These are phyloP conservation scores for Enteromius trimaculatus DNA, from an alignment of 2,797 vertebrate species.

Conservation along the genomic window DNA sequence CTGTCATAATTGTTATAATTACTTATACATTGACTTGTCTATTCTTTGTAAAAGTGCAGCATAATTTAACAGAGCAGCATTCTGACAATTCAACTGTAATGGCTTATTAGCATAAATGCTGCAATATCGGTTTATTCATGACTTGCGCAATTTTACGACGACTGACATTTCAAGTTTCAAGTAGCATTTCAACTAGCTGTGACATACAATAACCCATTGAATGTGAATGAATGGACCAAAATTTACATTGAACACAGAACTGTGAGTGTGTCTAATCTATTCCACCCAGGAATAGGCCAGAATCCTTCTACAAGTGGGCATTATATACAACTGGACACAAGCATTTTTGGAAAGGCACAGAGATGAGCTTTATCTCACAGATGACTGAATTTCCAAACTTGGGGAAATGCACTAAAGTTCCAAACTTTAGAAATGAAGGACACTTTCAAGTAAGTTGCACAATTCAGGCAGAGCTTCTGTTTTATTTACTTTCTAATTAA, in stretches of 20 bases:
- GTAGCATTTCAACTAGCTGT: conserved; percentile 1
- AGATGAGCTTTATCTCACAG: conserved; percentile 12
- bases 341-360: conserved; percentile 21
- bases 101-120: neutral
- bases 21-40: neutral
- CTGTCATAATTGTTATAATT: neutral
- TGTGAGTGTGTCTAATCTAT: conserved; percentile 31
- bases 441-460: neutral
- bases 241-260: conserved; percentile 29
- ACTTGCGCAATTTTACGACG: neutral
- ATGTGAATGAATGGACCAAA: conserved; percentile 27
- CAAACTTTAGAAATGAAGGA: conserved; percentile 14
- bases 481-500: neutral
- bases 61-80: neutral
- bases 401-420: conserved; percentile 9
- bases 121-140: neutral
- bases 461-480: conserved; percentile 5
- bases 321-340: conserved; percentile 27
- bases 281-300: conserved; percentile 22
- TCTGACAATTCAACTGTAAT: neutral
- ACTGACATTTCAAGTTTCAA: conserved; percentile 9
- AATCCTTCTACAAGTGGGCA: conserved; percentile 26
- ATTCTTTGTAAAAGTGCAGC: neutral
- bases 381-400: conserved; percentile 8
- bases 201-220: conserved; percentile 39